Conservation (phyloP, 2,888 invertebrate genomes). For the Heliconius ethilla region DNA sequence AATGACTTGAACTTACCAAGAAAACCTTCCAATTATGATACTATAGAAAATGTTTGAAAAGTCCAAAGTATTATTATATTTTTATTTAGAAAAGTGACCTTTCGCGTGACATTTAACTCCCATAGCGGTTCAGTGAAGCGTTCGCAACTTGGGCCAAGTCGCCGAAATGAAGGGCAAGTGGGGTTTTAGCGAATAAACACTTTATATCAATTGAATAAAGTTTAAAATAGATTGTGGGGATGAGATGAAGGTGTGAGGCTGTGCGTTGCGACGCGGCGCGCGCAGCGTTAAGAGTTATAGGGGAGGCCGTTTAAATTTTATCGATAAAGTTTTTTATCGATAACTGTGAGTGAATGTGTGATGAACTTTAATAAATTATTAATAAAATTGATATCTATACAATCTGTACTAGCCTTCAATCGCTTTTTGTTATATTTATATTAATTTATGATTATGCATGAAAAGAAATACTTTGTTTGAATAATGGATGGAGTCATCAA, state of each 20-base stretch:
- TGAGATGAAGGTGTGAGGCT: conserved; percentile 62
- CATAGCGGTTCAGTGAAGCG: conserved; percentile 40
- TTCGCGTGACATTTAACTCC: conserved; percentile 44
- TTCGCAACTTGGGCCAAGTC: conserved; percentile 49
- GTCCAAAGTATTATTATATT: conserved; percentile 15
- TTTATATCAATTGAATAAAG: conserved; percentile 47
- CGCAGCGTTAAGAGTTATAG: conserved; percentile 65
- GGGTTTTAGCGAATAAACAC: conserved; percentile 43
- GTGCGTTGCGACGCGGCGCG: conserved; percentile 69
- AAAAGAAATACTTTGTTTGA: too few species aligned
- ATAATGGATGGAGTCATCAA: too few species aligned
- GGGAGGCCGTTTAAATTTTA: conserved; percentile 48
- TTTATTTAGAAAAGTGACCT: conserved; percentile 38
- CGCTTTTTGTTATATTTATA: too few species aligned
- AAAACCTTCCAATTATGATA: conserved; percentile 4
- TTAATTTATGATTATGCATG: too few species aligned
- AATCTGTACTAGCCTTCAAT: too few species aligned
- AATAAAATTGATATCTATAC: too few species aligned
- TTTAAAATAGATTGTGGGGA: conserved; percentile 49
- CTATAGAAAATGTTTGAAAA: conserved; percentile 8
- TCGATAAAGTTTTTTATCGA: conserved; percentile 40
- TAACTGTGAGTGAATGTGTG: not conserved
- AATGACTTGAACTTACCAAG: conserved; percentile 15
- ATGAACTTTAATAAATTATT: not conserved
- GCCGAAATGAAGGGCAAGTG: conserved; percentile 43